These are phyloP conservation scores for Pseudopipra pipra DNA, from an alignment of 2,113 vertebrate genomes.

Conservation along the genomic window DNA sequence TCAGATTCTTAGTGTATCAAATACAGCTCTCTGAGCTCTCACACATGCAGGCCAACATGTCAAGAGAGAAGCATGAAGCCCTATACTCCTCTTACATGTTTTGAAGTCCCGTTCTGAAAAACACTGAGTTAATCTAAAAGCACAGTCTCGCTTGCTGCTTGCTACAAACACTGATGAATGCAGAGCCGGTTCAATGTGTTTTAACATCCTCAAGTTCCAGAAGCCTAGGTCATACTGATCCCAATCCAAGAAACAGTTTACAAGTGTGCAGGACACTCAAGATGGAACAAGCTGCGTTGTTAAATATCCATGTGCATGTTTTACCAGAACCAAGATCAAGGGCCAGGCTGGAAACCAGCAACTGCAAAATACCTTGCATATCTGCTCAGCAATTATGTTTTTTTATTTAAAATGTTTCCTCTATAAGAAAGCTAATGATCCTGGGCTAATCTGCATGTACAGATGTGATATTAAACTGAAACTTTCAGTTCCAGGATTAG, in stretches of 20 bases:
- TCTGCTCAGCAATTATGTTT: not conserved
- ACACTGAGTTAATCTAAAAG: not conserved
- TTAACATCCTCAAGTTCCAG: not conserved
- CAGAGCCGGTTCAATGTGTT: not conserved
- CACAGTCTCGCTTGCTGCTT: not conserved
- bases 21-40: not conserved
- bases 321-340: not conserved
- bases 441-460: not conserved
- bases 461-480: not conserved
- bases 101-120: not conserved
- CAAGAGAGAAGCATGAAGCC: not conserved
- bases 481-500: not conserved
- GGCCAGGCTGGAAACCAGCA: not conserved
- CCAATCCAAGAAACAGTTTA: not conserved
- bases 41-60: not conserved
- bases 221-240: not conserved
- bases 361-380: slow-evolving; percentile 17
- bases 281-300: not conserved
- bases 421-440: not conserved
- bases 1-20: not conserved
- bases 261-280: not conserved
- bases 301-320: not conserved
- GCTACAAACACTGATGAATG: not conserved
- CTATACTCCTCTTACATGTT: not conserved
- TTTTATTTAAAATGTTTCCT: not conserved